phyloP scores from a whole-genome alignment of 2,888 invertebrate species.

The Falcaria lacertinaria region DNA sequence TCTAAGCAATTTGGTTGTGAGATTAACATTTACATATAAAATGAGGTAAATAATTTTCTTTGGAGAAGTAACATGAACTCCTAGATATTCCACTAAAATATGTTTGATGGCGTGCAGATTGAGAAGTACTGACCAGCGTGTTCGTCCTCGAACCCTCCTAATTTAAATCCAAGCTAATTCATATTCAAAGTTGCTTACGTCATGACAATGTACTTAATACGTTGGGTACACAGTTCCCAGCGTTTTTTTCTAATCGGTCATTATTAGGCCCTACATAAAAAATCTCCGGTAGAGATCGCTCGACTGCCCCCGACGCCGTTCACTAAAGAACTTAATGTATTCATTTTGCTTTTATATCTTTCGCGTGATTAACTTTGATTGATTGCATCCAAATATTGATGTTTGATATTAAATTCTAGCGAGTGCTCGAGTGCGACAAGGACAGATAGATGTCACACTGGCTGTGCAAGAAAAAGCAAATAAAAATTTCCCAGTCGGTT shows the following conservation, averaged over 20 bases:
- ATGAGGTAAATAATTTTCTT: no score
- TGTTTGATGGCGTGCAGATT: not conserved
- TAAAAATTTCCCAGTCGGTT: conserved; percentile 31
- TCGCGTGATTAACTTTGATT: conserved; percentile 79
- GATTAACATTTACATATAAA: no score
- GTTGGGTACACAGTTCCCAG: conserved; percentile 54
- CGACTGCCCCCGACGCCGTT: conserved; percentile 56
- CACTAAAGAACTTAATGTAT: conserved; percentile 68
- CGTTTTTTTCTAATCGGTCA: conserved; percentile 63
- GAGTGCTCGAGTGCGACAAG: conserved; percentile 34
- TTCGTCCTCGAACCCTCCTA: conserved; percentile 13
- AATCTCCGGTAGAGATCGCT: conserved; percentile 43
- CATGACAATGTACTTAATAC: conserved; percentile 62
- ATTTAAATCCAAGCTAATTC: conserved; percentile 56
- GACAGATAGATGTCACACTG: conserved; percentile 26
- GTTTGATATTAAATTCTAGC: conserved; percentile 61
- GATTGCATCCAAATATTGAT: conserved; percentile 77
- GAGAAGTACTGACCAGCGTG: not conserved
- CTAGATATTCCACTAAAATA: not conserved
- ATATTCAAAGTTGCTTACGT: conserved; percentile 64
- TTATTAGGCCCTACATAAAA: conserved; percentile 61
- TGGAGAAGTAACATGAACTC: no score
- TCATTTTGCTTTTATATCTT: conserved; percentile 76
- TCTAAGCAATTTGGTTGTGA: no score
- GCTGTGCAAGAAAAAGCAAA: conserved; percentile 23